Conservation (phyloP, 2,113 vertebrate species). For the Lasiurus borealis region DNA sequence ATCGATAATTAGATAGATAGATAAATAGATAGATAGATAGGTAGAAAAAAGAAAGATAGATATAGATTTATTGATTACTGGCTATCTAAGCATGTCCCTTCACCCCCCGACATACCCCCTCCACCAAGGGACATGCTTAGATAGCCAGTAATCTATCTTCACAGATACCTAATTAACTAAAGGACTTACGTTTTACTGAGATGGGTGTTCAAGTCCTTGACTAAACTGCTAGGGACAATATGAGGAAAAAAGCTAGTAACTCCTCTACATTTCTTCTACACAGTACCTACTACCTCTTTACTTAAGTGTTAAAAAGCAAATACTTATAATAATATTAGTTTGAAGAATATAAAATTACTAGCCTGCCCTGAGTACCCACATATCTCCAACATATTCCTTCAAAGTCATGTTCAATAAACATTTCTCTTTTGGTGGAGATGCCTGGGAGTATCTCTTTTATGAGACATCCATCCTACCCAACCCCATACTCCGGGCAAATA, state of each 20-base stretch:
- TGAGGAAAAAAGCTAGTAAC: background rate
- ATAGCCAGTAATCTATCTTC: background rate
- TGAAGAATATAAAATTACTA: conserved; percentile 37
- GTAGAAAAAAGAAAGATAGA: no score
- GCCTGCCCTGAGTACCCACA: background rate
- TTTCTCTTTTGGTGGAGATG: background rate
- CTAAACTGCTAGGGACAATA: background rate
- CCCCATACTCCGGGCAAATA: background rate
- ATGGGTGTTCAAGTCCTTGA: background rate
- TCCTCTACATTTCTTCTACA: background rate
- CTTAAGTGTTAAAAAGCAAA: background rate
- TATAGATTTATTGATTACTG: no score
- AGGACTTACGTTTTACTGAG: background rate
- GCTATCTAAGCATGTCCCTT: no score
- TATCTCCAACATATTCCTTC: background rate
- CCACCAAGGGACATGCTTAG: background rate
- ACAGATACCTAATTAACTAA: background rate
- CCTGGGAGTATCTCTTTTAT: conserved; percentile 33
- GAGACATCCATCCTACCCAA: background rate
- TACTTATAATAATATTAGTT: background rate
- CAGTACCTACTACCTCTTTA: conserved; percentile 12
- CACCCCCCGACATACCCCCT: no score
- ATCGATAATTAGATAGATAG: background rate
- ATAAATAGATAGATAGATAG: no score
- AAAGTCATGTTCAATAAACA: conserved; percentile 33